Conservation (phyloP, 2,113 vertebrate genomes). For the Coptodon rendalli region DNA sequence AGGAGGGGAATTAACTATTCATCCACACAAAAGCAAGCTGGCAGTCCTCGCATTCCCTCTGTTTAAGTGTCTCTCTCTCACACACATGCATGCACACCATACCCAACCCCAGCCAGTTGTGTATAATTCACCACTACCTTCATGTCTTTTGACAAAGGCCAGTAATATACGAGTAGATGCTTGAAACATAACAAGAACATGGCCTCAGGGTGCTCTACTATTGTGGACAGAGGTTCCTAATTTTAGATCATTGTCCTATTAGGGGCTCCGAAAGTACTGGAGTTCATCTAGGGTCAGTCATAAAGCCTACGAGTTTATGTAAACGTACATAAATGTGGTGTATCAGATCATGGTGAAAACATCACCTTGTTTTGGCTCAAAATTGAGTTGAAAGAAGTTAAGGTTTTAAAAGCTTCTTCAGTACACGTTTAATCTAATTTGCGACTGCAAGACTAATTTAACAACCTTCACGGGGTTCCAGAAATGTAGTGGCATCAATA, state of each 20-base stretch:
- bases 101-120: neutral
- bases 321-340: neutral
- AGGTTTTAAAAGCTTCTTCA: neutral
- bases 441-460: neutral
- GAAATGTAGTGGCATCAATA: neutral
- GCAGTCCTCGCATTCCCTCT: constrained; percentile 23
- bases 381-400: neutral
- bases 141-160: constrained; percentile 26
- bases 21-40: constrained; percentile 56
- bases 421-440: neutral
- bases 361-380: neutral
- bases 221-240: neutral
- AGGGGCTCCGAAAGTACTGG: neutral
- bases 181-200: constrained; percentile 15
- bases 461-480: neutral
- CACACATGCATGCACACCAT: neutral
- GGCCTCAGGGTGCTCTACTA: neutral
- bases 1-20: constrained; percentile 52
- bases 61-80: neutral
- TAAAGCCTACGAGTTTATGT: neutral
- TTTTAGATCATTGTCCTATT: neutral
- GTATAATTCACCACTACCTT: constrained; percentile 60
- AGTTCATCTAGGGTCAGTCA: neutral
- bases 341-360: neutral
- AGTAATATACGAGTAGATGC: constrained; percentile 50